Percentiles rank a stretch among this genome's conserved stretches.
These are phyloP conservation scores for Mus caroli DNA, from an alignment of 2,797 vertebrate genomes.

Conservation along the genomic window DNA sequence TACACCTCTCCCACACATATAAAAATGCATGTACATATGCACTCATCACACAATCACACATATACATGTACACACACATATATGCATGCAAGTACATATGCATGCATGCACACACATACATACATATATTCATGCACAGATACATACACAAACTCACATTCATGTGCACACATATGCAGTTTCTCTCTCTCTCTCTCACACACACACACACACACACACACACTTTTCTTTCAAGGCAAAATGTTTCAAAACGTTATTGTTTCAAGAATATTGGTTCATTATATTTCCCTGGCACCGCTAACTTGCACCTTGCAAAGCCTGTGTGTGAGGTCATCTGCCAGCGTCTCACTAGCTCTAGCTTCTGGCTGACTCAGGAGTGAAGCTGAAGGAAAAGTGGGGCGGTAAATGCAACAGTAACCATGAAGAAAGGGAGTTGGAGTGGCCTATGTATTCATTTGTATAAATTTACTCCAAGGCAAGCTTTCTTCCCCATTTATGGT, in stretches of 20 bases:
- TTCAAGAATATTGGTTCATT: background rate
- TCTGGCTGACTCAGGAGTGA: background rate
- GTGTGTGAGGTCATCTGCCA: background rate
- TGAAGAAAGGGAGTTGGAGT: background rate
- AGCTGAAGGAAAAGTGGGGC: background rate
- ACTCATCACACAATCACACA: no score
- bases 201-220: background rate
- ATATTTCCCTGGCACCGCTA: background rate
- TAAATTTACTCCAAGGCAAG: conserved; percentile 38
- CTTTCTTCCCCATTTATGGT: background rate
- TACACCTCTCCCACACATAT: no score
- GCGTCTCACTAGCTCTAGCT: background rate
- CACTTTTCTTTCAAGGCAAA: background rate
- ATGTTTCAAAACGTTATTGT: conserved; percentile 7
- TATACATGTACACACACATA: no score
- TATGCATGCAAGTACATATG: background rate
- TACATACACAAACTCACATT: no score
- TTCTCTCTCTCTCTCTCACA: background rate
- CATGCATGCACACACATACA: no score
- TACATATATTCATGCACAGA: no score
- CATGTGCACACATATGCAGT: no score
- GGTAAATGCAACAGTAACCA: background rate
- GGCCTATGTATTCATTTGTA: background rate
- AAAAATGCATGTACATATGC: no score
- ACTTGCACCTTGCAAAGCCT: background rate